These are phyloP conservation scores for Eulemur albifrons DNA, from an alignment of 2,797 vertebrate genomes.

Conservation along the genomic window DNA sequence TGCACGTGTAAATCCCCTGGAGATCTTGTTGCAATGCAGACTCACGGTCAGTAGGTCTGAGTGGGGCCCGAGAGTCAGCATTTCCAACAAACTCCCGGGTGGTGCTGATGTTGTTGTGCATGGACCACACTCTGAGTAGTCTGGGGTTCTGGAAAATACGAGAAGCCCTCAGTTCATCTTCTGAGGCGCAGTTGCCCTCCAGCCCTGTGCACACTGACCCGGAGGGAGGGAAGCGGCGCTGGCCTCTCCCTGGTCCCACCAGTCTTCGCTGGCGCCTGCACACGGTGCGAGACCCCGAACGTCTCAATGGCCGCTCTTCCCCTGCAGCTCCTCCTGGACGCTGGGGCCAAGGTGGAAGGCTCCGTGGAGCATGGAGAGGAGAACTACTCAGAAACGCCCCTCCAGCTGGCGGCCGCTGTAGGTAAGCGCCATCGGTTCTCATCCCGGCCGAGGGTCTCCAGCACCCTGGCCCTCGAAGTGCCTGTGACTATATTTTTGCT, in stretches of 20 bases:
- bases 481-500: conserved; percentile 7
- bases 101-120: not conserved
- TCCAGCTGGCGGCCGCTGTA: conserved; percentile 96
- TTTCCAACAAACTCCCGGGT: not conserved
- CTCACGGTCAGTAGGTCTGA: not conserved
- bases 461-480: conserved; percentile 17
- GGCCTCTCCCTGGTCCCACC: not conserved
- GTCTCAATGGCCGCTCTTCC: conserved; percentile 76
- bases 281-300: accelerated
- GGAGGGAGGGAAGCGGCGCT: not conserved
- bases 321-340: conserved; percentile 94
- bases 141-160: not conserved
- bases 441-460: not conserved
- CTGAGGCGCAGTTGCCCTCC: not conserved
- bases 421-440: conserved; percentile 84
- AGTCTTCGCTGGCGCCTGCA: not conserved
- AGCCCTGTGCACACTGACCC: not conserved
- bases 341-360: conserved; percentile 95
- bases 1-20: not conserved
- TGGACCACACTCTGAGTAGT: not conserved
- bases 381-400: conserved; percentile 97
- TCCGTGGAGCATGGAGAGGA: conserved; percentile 96
- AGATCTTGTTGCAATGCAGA: not conserved
- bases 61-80: not conserved
- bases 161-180: not conserved